Evolutionary conservation across 2,797 vertebrate genomes (phyloP).

Genomic region (Brotogeris chrysoptera): DNA sequence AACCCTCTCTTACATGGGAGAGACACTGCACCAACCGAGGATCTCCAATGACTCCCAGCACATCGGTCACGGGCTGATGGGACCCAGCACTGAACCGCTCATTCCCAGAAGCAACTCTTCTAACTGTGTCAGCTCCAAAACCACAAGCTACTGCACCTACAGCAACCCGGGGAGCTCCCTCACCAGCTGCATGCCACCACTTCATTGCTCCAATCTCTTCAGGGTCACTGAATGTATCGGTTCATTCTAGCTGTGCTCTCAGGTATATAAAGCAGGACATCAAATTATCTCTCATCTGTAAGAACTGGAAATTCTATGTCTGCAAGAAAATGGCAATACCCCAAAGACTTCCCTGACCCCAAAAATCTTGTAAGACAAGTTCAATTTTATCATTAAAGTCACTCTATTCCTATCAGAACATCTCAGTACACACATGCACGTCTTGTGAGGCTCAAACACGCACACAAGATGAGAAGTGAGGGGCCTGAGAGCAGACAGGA

Average conservation of each 20-base stretch:
- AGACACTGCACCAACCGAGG: not conserved
- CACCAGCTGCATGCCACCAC: not conserved
- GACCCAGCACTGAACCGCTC: not conserved
- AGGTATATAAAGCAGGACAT: rapidly evolving
- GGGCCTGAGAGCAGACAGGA: not conserved
- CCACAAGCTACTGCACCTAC: not conserved
- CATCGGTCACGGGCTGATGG: rapidly evolving
- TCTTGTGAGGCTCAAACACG: not conserved
- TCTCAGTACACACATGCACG: rapidly evolving
- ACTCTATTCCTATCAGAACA: not conserved
- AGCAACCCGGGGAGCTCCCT: not conserved
- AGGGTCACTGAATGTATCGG: rapidly evolving
- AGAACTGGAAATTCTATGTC: not conserved
- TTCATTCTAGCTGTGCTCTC: not conserved
- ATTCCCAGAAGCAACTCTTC: not conserved
- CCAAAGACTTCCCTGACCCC: not conserved
- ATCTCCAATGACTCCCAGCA: not conserved
- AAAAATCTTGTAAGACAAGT: not conserved
- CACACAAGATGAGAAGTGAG: not conserved
- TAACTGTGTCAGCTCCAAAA: not conserved
- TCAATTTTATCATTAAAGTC: not conserved
- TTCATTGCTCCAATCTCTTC: rapidly evolving
- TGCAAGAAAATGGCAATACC: not conserved
- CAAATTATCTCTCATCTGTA: rapidly evolving
- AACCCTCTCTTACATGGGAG: not conserved